Conservation (phyloP, 1,140 invertebrate species). For the Holotrichia oblita region DNA sequence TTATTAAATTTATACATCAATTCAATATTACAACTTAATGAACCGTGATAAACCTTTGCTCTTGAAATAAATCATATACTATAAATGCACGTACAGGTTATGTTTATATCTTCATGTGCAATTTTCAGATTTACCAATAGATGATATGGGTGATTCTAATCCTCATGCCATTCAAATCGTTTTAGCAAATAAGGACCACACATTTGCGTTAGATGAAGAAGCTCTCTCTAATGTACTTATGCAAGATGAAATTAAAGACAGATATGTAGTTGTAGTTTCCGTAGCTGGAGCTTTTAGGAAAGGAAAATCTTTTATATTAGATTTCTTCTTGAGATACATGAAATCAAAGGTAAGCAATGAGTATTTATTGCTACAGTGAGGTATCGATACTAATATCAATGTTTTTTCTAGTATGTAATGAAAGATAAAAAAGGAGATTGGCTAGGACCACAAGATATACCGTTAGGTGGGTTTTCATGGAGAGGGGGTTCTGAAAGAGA, state of each 20-base stretch:
- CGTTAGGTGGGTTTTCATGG: slow-evolving; percentile 89
- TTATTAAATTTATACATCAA: slow-evolving; percentile 31
- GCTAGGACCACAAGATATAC: slow-evolving; percentile 76
- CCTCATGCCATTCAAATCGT: slow-evolving; percentile 84
- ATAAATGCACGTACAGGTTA: slow-evolving; percentile 24
- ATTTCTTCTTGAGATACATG: slow-evolving; percentile 94
- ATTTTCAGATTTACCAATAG: slow-evolving; percentile 34
- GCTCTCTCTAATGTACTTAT: slow-evolving; percentile 85
- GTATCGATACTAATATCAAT: background rate
- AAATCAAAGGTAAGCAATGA: slow-evolving; percentile 62
- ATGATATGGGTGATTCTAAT: slow-evolving; percentile 44
- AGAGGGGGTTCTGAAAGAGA: slow-evolving; percentile 92
- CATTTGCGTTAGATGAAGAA: slow-evolving; percentile 91
- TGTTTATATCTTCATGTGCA: slow-evolving; percentile 3
- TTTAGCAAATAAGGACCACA: slow-evolving; percentile 85
- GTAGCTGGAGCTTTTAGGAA: slow-evolving; percentile 98
- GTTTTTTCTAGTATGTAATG: slow-evolving; percentile 3
- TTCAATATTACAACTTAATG: slow-evolving; percentile 4
- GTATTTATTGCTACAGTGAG: background rate
- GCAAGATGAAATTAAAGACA: slow-evolving; percentile 77
- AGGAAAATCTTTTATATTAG: slow-evolving; percentile 92
- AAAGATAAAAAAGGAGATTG: slow-evolving; percentile 62
- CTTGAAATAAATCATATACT: background rate
- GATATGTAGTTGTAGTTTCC: slow-evolving; percentile 89
- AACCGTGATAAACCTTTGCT: slow-evolving; percentile 18